Percentiles rank a stretch among this genome's conserved stretches.
phyloP scores from a whole-genome alignment of 2,888 invertebrate species.

The Caenorhabditis japonica region DNA sequence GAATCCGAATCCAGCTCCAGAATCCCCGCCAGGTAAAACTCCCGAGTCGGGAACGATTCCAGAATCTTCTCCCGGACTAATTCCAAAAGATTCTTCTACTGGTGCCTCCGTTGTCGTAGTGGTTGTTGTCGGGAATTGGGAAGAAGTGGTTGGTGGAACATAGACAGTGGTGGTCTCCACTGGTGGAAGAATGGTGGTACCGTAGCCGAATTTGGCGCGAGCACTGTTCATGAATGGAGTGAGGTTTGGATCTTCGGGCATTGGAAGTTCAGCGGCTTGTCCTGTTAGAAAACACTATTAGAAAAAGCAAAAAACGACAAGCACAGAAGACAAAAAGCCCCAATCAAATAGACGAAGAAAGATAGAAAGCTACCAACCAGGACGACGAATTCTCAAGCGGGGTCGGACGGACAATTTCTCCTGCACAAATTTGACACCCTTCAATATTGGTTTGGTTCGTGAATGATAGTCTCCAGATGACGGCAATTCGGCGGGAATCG shows the following conservation, averaged over 20 bases:
- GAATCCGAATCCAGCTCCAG: constrained; percentile 61
- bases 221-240: constrained; percentile 68
- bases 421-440: constrained; percentile 66
- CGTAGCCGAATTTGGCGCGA: constrained; percentile 57
- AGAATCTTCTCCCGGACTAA: constrained; percentile 13
- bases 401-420: constrained; percentile 74
- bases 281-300: constrained; percentile 7
- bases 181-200: constrained; percentile 33
- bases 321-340: constrained; percentile 8
- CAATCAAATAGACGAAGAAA: constrained; percentile 5
- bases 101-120: constrained; percentile 53
- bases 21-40: constrained; percentile 35
- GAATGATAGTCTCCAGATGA: constrained; percentile 62
- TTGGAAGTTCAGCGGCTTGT: constrained; percentile 36
- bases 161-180: constrained; percentile 44
- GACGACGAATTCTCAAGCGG: constrained; percentile 71
- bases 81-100: constrained; percentile 36
- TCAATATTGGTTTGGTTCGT: constrained; percentile 59
- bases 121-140: constrained; percentile 56
- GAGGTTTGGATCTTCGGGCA: constrained; percentile 59
- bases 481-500: constrained; percentile 53
- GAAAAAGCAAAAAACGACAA: constrained; percentile 2
- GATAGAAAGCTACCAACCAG: constrained; percentile 61
- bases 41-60: constrained; percentile 30
- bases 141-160: constrained; percentile 57